phyloP scores from a whole-genome alignment of 2,797 vertebrate genomes.

The Pseudopleuronectes americanus region DNA sequence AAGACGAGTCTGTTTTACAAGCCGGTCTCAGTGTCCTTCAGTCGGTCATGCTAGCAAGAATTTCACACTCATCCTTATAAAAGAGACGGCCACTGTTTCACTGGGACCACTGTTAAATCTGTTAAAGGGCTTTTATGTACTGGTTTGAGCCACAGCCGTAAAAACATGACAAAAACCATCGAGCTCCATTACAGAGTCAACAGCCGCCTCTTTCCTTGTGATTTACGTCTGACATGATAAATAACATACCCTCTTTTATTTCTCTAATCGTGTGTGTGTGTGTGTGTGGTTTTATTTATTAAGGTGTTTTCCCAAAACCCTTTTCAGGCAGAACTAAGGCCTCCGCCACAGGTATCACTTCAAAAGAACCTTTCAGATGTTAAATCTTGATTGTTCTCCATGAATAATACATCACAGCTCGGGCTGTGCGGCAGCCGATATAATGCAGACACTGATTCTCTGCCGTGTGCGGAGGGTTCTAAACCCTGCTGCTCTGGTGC shows the following conservation, averaged over 20 bases:
- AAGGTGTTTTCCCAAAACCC: constrained; percentile 38
- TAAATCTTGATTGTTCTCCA: constrained; percentile 75
- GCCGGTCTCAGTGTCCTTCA: constrained; percentile 66
- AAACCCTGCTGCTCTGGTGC: constrained; percentile 57
- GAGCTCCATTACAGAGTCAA: constrained; percentile 64
- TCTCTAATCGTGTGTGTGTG: not conserved
- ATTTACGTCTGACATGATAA: constrained; percentile 46
- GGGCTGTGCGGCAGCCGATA: constrained; percentile 54
- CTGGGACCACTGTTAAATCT: constrained; percentile 50
- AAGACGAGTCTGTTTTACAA: constrained; percentile 71
- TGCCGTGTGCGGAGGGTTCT: constrained; percentile 55
- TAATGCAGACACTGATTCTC: constrained; percentile 67
- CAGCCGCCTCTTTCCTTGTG: constrained; percentile 51
- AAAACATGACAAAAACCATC: constrained; percentile 57
- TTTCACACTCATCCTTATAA: constrained; percentile 69
- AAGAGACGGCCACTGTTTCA: constrained; percentile 60
- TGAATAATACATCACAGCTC: constrained; percentile 76
- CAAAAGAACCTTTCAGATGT: constrained; percentile 73
- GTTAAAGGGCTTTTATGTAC: constrained; percentile 50
- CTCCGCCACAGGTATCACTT: constrained; percentile 73
- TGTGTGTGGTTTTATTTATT: constrained; percentile 2
- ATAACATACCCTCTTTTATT: constrained; percentile 29
- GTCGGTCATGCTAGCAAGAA: constrained; percentile 68
- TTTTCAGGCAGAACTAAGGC: constrained; percentile 43
- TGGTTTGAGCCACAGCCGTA: constrained; percentile 36